Evolutionary conservation across 2,888 invertebrate species (phyloP), one percentile per base, ranked within the genome.

Genomic region (Invenusta paracnida): DNA sequence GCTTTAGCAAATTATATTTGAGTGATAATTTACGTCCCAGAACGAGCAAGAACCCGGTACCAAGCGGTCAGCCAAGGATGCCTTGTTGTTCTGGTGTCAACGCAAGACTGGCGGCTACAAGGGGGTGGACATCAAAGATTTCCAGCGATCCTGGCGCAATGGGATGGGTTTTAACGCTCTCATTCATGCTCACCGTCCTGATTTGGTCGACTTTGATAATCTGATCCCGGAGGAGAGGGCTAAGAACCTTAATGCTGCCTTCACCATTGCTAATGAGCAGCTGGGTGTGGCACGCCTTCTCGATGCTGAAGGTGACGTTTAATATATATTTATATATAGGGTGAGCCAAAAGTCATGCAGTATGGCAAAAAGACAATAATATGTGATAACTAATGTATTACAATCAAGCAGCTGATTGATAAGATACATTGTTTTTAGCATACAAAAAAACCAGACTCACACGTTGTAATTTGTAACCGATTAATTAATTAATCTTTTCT

Each of bases 51-150:
- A 96, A 91, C 96, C 96, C 88, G 96, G 96, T 30, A 98, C 98
- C 92, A 97, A 97, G 93, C 96, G 96, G 92, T 98, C 98, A 0
- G 98, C 98, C 88, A 99, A 98, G 93, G 99, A 99, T 92, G 98
- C 98, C 1, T 93, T 99, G 87, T 93, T 99, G 83, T 93, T 99
- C 89, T 99, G 99, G 99, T 98, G 98, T 91, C 98, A 99, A 93
- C 94, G 98, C 85, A 98, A 97, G 93, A 99, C 98, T 0, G 95
- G 95, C 90, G 98, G 97, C 88, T 98, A 97, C 87, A 88, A 73
- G 29, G 79, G 66, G 67, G 82, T 84, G n/a, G 67, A 85, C 23
- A 85, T 85, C 23, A 91, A 90, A 30, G 93, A 93, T 89, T 93
- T 93, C 90, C 90, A 92, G 89, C 95, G 94, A 89, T 97, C 97